phyloP scores from a whole-genome alignment of 2,888 invertebrate genomes.

The Leptarthrus brevirostris region DNA sequence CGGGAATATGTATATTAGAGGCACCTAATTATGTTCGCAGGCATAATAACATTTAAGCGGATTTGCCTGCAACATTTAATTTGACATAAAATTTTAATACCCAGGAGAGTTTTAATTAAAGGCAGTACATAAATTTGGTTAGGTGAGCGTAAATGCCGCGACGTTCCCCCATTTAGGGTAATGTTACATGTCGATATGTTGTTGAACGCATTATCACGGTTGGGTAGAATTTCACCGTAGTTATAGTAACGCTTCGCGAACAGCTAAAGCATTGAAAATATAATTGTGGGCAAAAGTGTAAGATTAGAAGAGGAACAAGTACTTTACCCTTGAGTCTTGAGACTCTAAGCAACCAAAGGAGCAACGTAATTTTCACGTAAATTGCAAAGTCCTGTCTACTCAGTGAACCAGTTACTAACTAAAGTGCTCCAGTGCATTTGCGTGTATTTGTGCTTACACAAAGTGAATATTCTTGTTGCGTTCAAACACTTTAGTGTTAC shows the following conservation, averaged over 20 bases:
- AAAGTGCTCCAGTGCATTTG: slow-evolving; percentile 44
- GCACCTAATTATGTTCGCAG: slow-evolving; percentile 54
- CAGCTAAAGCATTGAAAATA: slow-evolving; percentile 25
- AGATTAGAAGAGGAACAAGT: slow-evolving; percentile 19
- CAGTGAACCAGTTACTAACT: slow-evolving; percentile 51
- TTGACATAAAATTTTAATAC: slow-evolving; percentile 56
- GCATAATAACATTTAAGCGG: slow-evolving; percentile 55
- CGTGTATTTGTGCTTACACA: slow-evolving; percentile 46
- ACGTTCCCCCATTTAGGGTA: slow-evolving; percentile 23
- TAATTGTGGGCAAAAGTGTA: slow-evolving; percentile 45
- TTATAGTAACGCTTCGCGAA: slow-evolving; percentile 4
- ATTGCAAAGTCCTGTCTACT: slow-evolving; percentile 49
- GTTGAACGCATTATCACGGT: neutral
- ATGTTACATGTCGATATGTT: slow-evolving; percentile 37
- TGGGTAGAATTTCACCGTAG: slow-evolving; percentile 20
- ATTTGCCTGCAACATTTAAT: slow-evolving; percentile 54
- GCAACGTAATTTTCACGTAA: slow-evolving; percentile 43
- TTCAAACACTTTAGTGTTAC: slow-evolving; percentile 52
- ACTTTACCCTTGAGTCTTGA: neutral
- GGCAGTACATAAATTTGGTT: slow-evolving; percentile 39
- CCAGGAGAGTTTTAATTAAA: slow-evolving; percentile 47
- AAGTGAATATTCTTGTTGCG: slow-evolving; percentile 54
- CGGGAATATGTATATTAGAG: slow-evolving; percentile 47
- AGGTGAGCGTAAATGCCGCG: slow-evolving; percentile 25
- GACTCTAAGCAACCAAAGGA: slow-evolving; percentile 17